Conservation (phyloP, 2,888 invertebrate species). For the Antheraea assamensis region DNA sequence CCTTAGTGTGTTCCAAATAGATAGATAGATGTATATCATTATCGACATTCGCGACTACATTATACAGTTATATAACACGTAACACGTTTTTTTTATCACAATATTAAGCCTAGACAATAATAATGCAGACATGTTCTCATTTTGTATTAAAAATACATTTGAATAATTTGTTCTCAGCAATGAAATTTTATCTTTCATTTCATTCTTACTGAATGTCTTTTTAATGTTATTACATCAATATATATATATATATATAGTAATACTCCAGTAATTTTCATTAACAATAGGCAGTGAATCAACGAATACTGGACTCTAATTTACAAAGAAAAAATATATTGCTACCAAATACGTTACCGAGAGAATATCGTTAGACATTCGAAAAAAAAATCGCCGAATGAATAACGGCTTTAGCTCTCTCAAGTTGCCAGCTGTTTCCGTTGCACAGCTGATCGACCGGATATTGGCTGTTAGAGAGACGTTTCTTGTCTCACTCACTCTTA, state of each 20-base stretch:
- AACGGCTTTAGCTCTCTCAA: conserved; percentile 57
- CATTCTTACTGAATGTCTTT: no score
- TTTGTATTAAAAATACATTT: no score
- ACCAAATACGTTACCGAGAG: conserved; percentile 51
- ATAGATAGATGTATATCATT: no score
- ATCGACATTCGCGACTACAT: no score
- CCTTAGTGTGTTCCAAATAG: no score
- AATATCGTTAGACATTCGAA: conserved; percentile 59
- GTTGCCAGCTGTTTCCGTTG: conserved; percentile 77
- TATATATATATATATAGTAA: not conserved
- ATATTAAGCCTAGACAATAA: no score
- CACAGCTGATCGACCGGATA: conserved; percentile 81
- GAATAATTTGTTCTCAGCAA: no score
- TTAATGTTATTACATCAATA: no score
- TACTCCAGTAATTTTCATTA: not conserved
- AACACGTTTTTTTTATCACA: no score
- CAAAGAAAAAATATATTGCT: conserved; percentile 40
- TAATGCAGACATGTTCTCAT: no score
- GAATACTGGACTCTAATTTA: conserved; percentile 51
- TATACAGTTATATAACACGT: no score
- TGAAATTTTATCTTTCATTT: no score
- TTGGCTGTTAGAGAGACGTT: conserved; percentile 69
- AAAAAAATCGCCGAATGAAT: conserved; percentile 68
- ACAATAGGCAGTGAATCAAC: not conserved
- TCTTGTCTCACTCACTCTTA: conserved; percentile 48